Evolutionary conservation across 2,888 invertebrate species (phyloP).

Genomic region (Celastrina argiolus): DNA sequence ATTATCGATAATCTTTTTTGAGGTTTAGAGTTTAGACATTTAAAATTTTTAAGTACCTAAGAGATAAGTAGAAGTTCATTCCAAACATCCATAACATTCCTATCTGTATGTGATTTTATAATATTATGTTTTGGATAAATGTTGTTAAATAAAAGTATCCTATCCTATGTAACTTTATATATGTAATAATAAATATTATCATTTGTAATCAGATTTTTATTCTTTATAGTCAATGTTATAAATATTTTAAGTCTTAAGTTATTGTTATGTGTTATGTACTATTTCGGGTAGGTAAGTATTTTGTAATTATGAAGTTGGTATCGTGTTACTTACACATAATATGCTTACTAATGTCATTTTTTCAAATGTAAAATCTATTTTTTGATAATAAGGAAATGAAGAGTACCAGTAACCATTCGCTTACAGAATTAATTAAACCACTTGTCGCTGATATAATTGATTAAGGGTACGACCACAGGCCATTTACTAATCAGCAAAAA

Average conservation of each 20-base stretch:
- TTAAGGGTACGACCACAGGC: too few relatives aligned
- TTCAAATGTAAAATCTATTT: too few relatives aligned
- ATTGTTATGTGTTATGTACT: not conserved
- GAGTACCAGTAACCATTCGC: too few relatives aligned
- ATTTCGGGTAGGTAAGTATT: not conserved
- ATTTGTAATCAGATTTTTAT: not conserved
- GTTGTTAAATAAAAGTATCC: not conserved
- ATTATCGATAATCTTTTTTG: too few relatives aligned
- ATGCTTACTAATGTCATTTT: not conserved
- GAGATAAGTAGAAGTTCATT: not conserved
- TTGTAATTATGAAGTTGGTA: not conserved
- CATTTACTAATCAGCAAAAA: too few relatives aligned
- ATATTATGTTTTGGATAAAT: too few relatives aligned
- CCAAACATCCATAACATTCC: not conserved
- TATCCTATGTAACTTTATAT: not conserved
- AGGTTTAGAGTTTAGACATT: too few relatives aligned
- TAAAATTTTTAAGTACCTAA: too few relatives aligned
- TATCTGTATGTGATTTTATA: not conserved
- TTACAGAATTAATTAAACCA: too few relatives aligned
- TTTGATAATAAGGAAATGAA: too few relatives aligned
- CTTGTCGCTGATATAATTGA: too few relatives aligned
- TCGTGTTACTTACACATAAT: not conserved
- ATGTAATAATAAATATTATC: not conserved
- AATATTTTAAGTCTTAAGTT: not conserved
- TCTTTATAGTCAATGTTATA: not conserved